Evolutionary conservation across 2,113 vertebrate species (phyloP), one percentile per base, ranked within the genome.

Genomic region (Indicator indicator): DNA sequence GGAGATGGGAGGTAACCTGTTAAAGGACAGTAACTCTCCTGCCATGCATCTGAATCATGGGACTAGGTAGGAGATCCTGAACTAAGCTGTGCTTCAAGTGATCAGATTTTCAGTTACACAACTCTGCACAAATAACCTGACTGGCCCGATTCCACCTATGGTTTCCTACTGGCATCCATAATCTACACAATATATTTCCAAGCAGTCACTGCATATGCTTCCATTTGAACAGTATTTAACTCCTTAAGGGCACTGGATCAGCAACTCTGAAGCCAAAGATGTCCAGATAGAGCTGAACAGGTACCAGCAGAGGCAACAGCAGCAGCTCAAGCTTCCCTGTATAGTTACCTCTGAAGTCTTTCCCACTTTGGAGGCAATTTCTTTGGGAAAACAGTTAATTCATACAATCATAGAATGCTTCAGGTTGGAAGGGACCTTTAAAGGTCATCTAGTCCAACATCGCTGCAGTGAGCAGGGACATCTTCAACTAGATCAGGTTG

Each of bases 211-310:
- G 84, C 63, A 70, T 40, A 44, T 52, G 59, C 16, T 90, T 70
- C 55, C 46, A 60, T 87, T 10, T 71, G 70, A 94, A 62, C 16
- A 73, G 30, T 40, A 55, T 87, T 92, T 96, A 94, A 89, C 81
- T 80, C 89, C 71, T 93, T 80, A 62, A 60, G 32, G 68, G 52
- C 58, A 63, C 6, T 52, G 46, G 52, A 89, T 65, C 33, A 82
- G 46, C 78, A 93, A 74, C 71, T 70, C 28, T 28, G 46, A 74
- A 87, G 56, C 40, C 55, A 46, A 67, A 92, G 50, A 92, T 21
- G 30, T 40, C 21, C 60, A 80, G 42, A 48, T n/a, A 74, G 15
- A 88, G n/a, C 21, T 71, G 59, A 89, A 83, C 6, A 76, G 68
- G 73, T 52, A 60, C 19, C 46, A 82, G 50, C 52, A 60, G 9